Base-by-base conservation (phyloP, 2,888 invertebrate genomes). In the Lordiphosa andalusiaca region DNA sequence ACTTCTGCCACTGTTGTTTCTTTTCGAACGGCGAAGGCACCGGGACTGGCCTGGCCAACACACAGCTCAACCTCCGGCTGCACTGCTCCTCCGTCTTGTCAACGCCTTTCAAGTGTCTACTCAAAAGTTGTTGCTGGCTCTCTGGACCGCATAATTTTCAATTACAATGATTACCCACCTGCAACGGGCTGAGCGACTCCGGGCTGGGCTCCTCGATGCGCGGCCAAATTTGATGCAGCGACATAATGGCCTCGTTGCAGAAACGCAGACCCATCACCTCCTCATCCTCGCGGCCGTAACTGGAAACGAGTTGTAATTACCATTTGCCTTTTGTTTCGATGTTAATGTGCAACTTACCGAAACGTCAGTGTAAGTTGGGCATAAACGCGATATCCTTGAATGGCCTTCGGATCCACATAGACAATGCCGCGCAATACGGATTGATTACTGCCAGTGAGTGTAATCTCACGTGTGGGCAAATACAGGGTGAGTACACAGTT, bases 251-350 rank as follows among this genome's bases (percentile, higher is more conserved):
- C 90, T 99, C 98, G 89, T 98, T 99, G 91, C 98, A 96, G 91
- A 99, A 99, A 86, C 98, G 97, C 72, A 99, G 92, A 0, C 99
- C 99, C 94, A 99, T 96, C 21, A 99, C 98, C 90, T 99, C 98
- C 88, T 99, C 95, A 88, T 99, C 98, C 90, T 99, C 98, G 44
- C 98, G 92, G 0, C 98, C 98, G 88, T 99, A 99, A 74, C 94
- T 94, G 88, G n/a, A 54, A 62, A 25, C 6, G 12, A 13, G 5
- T 56, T 41, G 37, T 39, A 55, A 67, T 58, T 57, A 44, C 52
- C 48, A 55, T 71, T 62, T 55, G 25, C 19, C 44, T n/a, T 53
- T 39, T n/a, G 9, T 37, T 37, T 35, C 25, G 25, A 36, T 36
- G 19, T 42, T 23, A 13, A n/a, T 30, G 9, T 38, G n/a, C 13